Evolutionary conservation across 2,888 invertebrate species (phyloP).

Genomic region (Hemithea aestivaria): DNA sequence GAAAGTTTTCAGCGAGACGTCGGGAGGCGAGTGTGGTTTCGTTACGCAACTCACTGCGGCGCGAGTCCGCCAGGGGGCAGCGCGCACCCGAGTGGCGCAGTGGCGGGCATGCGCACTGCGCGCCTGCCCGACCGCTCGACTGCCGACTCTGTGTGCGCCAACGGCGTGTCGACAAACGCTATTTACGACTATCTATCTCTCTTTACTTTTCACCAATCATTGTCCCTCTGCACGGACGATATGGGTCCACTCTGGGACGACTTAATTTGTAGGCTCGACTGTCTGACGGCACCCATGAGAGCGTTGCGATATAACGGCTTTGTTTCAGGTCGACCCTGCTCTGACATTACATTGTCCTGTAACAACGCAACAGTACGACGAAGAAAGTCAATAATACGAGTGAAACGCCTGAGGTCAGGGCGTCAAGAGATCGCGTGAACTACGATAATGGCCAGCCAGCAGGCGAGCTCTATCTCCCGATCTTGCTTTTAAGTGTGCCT

Average conservation of each 20-base stretch:
- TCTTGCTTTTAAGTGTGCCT: constrained; percentile 39
- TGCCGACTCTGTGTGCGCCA: constrained; percentile 26
- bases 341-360: constrained; percentile 33
- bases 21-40: constrained; percentile 70
- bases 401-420: constrained; percentile 52
- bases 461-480: constrained; percentile 52
- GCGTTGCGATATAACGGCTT: constrained; percentile 10
- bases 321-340: constrained; percentile 21
- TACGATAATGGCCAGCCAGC: constrained; percentile 47
- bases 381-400: constrained; percentile 60
- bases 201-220: constrained; percentile 38
- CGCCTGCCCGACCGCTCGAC: constrained; percentile 24
- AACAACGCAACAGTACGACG: constrained; percentile 25
- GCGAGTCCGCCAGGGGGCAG: constrained; percentile 74
- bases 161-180: constrained; percentile 17
- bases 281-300: not conserved
- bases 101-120: constrained; percentile 73
- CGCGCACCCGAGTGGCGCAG: constrained; percentile 73
- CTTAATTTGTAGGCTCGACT: constrained; percentile 15
- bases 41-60: constrained; percentile 77
- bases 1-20: constrained; percentile 70
- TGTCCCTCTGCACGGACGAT: constrained; percentile 24
- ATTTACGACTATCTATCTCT: constrained; percentile 48
- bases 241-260: constrained; percentile 6
- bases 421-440: constrained; percentile 63